These are phyloP conservation scores for Drosophila elegans DNA, from an alignment of 1,140 invertebrate genomes.

Conservation along the genomic window DNA sequence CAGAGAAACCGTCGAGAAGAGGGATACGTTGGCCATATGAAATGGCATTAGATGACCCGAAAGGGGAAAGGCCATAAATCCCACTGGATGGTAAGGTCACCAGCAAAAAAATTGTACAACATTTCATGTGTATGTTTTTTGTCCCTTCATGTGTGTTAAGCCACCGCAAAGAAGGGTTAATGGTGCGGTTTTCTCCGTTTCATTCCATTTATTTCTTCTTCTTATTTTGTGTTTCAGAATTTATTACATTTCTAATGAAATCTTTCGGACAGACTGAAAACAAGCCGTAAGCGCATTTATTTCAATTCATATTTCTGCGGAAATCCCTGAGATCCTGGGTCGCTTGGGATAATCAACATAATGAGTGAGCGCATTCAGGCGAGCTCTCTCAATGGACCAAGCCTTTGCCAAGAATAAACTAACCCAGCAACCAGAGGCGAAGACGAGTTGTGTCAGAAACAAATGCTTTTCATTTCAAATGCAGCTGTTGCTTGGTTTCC, in stretches of 20 bases:
- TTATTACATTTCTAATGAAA: slow-evolving; percentile 80
- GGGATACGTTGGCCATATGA: slow-evolving; percentile 51
- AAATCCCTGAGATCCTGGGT: slow-evolving; percentile 44
- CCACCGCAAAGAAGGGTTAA: slow-evolving; percentile 78
- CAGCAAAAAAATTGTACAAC: slow-evolving; percentile 45
- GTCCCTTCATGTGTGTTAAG: slow-evolving; percentile 45
- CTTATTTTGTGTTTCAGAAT: slow-evolving; percentile 41
- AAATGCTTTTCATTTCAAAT: slow-evolving; percentile 83
- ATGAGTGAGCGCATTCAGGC: slow-evolving; percentile 79
- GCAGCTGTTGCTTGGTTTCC: slow-evolving; percentile 78
- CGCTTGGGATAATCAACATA: slow-evolving; percentile 80
- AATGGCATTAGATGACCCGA: slow-evolving; percentile 75
- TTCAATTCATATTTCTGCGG: slow-evolving; percentile 78
- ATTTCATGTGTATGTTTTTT: slow-evolving; percentile 37
- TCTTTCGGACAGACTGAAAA: slow-evolving; percentile 34
- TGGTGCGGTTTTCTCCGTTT: slow-evolving; percentile 50
- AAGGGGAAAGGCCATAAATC: slow-evolving; percentile 67
- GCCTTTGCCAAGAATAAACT: slow-evolving; percentile 37
- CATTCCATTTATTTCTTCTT: slow-evolving; percentile 1
- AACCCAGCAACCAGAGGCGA: slow-evolving; percentile 47
- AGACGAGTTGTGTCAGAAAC: slow-evolving; percentile 82
- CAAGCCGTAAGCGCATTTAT: slow-evolving; percentile 77
- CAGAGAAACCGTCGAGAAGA: slow-evolving; percentile 23
- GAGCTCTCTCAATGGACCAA: slow-evolving; percentile 65
- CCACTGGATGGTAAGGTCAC: slow-evolving; percentile 58